Conservation (phyloP, 2,888 invertebrate genomes). For the Plagiodera versicolora region DNA sequence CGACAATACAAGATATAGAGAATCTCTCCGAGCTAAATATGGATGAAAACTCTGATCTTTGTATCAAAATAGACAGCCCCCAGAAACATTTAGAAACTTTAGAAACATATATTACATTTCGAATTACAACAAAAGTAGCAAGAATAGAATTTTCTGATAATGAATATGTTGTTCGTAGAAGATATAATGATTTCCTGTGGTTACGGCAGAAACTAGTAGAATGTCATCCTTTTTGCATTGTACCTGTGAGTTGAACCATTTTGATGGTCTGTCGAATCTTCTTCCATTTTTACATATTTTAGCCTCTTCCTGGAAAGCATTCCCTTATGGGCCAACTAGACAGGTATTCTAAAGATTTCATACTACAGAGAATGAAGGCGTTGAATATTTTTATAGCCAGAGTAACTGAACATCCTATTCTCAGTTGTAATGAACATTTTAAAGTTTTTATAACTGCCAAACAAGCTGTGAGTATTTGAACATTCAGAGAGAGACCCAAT, state of each 20-base stretch:
- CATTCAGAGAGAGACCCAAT: background rate
- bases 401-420: slow-evolving; percentile 68
- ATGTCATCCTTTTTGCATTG: slow-evolving; percentile 66
- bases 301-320: slow-evolving; percentile 74
- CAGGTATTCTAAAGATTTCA: slow-evolving; percentile 71
- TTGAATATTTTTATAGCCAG: slow-evolving; percentile 67
- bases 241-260: slow-evolving; percentile 61
- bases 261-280: background rate
- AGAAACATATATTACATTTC: slow-evolving; percentile 72
- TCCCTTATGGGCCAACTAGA: slow-evolving; percentile 68
- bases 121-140: slow-evolving; percentile 68
- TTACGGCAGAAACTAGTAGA: slow-evolving; percentile 66
- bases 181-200: slow-evolving; percentile 76
- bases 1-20: slow-evolving; percentile 62
- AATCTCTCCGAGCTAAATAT: slow-evolving; percentile 58
- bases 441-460: slow-evolving; percentile 68
- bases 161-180: slow-evolving; percentile 66
- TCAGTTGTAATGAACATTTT: slow-evolving; percentile 67
- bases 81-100: slow-evolving; percentile 72
- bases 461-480: slow-evolving; percentile 58
- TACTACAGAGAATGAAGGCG: slow-evolving; percentile 66
- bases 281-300: slow-evolving; percentile 27
- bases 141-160: slow-evolving; percentile 65
- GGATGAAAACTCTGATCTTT: slow-evolving; percentile 62
- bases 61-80: slow-evolving; percentile 70